Base-by-base conservation (phyloP, 2,888 invertebrate genomes). In the Apoda limacodes region DNA sequence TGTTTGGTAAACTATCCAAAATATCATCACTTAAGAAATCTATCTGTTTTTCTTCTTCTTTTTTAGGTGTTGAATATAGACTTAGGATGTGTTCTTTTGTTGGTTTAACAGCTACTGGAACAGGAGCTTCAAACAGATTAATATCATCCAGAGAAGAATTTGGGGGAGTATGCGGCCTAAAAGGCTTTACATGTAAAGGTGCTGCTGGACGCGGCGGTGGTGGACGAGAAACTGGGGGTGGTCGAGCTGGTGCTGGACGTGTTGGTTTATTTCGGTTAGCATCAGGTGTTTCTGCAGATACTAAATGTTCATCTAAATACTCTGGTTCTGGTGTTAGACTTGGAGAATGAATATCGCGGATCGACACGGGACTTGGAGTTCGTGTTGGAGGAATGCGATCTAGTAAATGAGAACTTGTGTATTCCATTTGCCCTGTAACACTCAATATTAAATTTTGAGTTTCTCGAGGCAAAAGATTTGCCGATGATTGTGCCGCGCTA, bases 391-490 rank as follows among this genome's bases (percentile, higher is more conserved):
- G 91, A 37, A 93, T 85, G 36, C 93, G 87, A 46, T 93, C 92
- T 32, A 94, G 66, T 30, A 95, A 71, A 55, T 92, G 89, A 3
- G 90, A 89, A 47, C 93, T 93, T 0, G 93, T 91, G 28, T 92
- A 91, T 54, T 95, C 93, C 87, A 94, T 87, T 32, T 92, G 92
- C 2, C 92, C 93, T 20, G 94, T 93, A 1, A 94, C 93, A 17
- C 90, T 91, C 44, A 90, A 83, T 26, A 94, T 88, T 12, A 95
- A 75, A 55, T 93, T 92, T 71, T 93, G 92, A 0, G 94, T 94
- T 63, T 92, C 90, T 40, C 88, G 85, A 0, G 89, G 87, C 12
- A 89, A 84, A 3, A 88, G 86, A 9, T 87, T 84, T 2, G 82
- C 59, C 1, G 83, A 74, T 21, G 83, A 83, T 2, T 70, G 74